phyloP scores from a whole-genome alignment of 1,140 invertebrate species.

The Nephotettix cincticeps region DNA sequence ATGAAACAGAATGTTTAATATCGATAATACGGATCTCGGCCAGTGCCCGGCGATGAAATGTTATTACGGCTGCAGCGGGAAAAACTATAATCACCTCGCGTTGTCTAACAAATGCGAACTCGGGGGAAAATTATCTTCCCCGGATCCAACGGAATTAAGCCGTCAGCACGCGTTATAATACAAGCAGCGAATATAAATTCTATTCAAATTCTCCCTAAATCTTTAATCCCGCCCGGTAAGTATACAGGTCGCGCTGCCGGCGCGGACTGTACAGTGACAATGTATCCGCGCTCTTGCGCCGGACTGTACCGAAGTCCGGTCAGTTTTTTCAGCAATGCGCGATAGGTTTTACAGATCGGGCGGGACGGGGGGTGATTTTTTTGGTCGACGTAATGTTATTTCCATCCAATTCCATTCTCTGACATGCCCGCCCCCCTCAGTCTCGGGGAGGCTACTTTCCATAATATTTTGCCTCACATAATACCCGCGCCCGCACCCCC shows the following conservation, averaged over 20 bases:
- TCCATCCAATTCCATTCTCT: slow-evolving; percentile 31
- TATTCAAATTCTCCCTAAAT: slow-evolving; percentile 16
- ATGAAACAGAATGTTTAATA: too few species aligned
- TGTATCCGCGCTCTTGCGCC: neutral
- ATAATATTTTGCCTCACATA: slow-evolving; percentile 20
- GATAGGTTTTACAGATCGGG: slow-evolving; percentile 27
- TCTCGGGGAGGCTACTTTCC: neutral
- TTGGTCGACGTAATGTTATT: slow-evolving; percentile 30
- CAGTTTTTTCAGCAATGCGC: slow-evolving; percentile 15
- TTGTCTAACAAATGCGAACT: slow-evolving; percentile 1
- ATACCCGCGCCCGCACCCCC: neutral
- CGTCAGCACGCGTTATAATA: slow-evolving; percentile 7
- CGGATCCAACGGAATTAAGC: neutral
- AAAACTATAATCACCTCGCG: too few species aligned
- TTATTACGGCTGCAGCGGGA: too few species aligned
- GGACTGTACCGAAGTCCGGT: slow-evolving; percentile 25
- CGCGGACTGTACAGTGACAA: slow-evolving; percentile 14
- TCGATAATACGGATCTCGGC: too few species aligned
- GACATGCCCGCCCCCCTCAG: neutral
- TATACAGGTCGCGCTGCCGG: neutral
- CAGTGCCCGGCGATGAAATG: too few species aligned
- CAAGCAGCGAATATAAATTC: slow-evolving; percentile 12
- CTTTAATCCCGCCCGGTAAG: slow-evolving; percentile 4
- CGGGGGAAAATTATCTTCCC: neutral
- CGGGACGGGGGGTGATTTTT: slow-evolving; percentile 21